A percentile compares a stretch with the other conserved stretches of the same genome.
phyloP scores from a whole-genome alignment of 2,797 vertebrate genomes.

The Eidolon dupreanum region DNA sequence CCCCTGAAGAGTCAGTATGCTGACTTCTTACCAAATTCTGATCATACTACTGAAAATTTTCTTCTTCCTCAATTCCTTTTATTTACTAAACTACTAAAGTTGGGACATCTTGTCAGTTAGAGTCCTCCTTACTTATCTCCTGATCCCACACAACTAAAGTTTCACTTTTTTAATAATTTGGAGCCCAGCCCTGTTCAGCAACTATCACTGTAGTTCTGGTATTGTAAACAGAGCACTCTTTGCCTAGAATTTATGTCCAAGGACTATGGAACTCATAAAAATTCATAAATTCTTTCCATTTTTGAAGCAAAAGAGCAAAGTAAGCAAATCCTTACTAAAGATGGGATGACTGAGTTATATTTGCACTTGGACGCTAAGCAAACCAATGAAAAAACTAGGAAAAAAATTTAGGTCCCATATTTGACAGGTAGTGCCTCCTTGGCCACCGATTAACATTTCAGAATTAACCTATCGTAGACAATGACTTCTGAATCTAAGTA shows the following conservation, averaged over 20 bases:
- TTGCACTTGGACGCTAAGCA: not conserved
- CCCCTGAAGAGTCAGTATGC: too few species aligned
- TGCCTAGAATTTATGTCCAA: not conserved
- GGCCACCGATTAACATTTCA: not conserved
- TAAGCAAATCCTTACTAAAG: not conserved
- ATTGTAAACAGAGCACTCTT: not conserved
- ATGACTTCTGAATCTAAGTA: not conserved
- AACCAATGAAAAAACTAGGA: not conserved
- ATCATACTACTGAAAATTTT: not conserved
- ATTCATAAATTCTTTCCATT: not conserved
- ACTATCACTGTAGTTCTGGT: not conserved
- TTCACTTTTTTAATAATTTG: not conserved
- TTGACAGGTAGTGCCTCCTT: not conserved
- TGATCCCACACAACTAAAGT: not conserved
- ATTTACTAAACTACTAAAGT: not conserved
- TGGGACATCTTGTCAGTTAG: not conserved
- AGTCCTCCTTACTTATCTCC: not conserved
- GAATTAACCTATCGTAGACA: not conserved
- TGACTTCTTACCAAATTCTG: not conserved
- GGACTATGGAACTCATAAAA: not conserved
- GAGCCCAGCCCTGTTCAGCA: not conserved
- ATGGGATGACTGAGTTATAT: not conserved
- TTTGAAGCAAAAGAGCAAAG: not conserved
- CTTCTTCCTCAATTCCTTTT: not conserved
- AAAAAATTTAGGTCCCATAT: not conserved